Conservation (phyloP, 2,113 vertebrate genomes). For the Jaculus jaculus region DNA sequence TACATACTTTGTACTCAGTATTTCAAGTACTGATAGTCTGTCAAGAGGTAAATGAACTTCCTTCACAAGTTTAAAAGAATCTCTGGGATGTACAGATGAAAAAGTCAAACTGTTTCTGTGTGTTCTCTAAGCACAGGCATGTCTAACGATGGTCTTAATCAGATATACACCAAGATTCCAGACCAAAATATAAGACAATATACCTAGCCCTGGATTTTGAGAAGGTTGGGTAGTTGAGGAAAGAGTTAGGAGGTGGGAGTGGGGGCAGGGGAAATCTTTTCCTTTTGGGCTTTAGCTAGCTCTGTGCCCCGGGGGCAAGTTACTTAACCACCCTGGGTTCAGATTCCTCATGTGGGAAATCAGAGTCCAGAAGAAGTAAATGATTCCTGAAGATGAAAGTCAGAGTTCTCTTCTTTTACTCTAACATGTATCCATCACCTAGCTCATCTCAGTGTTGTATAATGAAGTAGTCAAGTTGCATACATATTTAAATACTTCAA, state of each 20-base stretch:
- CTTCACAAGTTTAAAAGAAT: slow-evolving; percentile 34
- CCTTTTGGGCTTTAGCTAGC: slow-evolving; percentile 5
- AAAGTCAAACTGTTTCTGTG: slow-evolving; percentile 14
- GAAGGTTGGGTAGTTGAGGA: neutral
- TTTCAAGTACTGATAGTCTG: neutral
- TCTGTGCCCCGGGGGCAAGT: slow-evolving; percentile 61
- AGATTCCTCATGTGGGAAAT: slow-evolving; percentile 65
- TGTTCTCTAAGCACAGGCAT: neutral
- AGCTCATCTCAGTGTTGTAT: neutral
- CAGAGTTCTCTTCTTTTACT: slow-evolving; percentile 18
- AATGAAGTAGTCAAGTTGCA: neutral
- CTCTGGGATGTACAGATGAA: neutral
- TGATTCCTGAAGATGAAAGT: slow-evolving; percentile 61
- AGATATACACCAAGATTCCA: neutral
- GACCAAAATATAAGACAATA: neutral
- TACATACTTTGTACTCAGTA: neutral
- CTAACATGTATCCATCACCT: neutral
- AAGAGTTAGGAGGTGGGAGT: neutral
- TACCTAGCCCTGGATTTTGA: too few species aligned
- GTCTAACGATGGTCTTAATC: neutral
- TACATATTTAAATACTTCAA: neutral
- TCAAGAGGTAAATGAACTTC: slow-evolving; percentile 1
- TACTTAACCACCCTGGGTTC: slow-evolving; percentile 61
- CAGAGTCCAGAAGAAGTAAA: slow-evolving; percentile 28
- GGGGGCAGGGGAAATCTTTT: neutral